These are phyloP conservation scores for Lasioglossum albipes DNA, from an alignment of 1,140 invertebrate genomes.

Conservation along the genomic window DNA sequence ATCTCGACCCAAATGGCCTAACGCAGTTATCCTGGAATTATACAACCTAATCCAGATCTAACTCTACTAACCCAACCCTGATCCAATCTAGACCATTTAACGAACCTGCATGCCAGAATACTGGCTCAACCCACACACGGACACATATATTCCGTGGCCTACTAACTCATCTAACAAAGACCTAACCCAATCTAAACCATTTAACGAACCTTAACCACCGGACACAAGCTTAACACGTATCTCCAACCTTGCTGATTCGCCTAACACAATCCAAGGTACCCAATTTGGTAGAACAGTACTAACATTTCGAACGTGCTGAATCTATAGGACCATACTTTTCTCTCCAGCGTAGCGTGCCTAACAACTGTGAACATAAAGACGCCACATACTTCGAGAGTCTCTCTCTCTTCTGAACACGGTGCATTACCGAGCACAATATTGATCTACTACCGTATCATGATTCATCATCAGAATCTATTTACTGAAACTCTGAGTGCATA, in stretches of 20 bases:
- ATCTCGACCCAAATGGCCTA: slow-evolving; percentile 1
- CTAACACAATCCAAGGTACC: too few relatives aligned
- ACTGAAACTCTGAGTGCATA: neutral
- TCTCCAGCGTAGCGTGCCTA: neutral
- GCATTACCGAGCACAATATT: neutral
- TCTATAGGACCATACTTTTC: neutral
- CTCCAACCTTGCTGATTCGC: neutral
- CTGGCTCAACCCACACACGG: neutral
- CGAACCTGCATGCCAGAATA: slow-evolving; percentile 1
- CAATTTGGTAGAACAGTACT: neutral
- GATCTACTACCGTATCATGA: neutral
- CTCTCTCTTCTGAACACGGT: neutral
- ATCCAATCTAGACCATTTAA: slow-evolving; percentile 6
- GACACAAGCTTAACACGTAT: neutral
- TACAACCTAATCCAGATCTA: slow-evolving; percentile 6
- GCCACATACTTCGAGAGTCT: neutral
- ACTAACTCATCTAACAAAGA: slow-evolving; percentile 3
- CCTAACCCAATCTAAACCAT: slow-evolving; percentile 2
- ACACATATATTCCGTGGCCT: neutral
- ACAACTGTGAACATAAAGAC: neutral
- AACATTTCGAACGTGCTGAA: neutral
- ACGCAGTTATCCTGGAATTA: slow-evolving; percentile 6
- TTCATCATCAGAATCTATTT: slow-evolving; percentile 3
- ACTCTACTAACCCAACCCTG: slow-evolving; percentile 5
- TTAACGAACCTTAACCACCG: slow-evolving; percentile 1